Evolutionary conservation across 2,113 vertebrate species (phyloP), one percentile per base, ranked within the genome.

Genomic region (Ascaphus truei): DNA sequence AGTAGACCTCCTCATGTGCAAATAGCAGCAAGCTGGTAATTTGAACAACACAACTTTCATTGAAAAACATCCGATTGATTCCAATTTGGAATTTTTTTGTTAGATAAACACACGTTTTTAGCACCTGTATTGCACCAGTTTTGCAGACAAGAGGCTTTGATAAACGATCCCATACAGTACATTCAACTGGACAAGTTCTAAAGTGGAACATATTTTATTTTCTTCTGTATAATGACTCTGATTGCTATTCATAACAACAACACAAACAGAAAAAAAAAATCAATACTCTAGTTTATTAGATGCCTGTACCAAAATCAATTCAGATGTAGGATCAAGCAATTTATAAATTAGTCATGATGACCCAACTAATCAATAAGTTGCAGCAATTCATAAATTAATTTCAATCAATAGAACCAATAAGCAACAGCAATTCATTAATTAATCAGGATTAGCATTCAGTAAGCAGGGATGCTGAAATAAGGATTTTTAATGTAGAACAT

Each of bases 281-380:
- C 67, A 71, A 71, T 71, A 34, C 31, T 29, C 18, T 61, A 25
- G 26, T 58, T 71, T 71, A 71, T 71, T 61, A 71, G 43, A 71
- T 60, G 45, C 18, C 25, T 27, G 53, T 36, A 18, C 41, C 15
- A 34, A 71, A 51, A 71, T 71, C 67, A 71, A 71, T 71, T 51
- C 33, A 15, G 36, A 60, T 48, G 57, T 52, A 41, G 57, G 57
- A 71, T 71, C 67, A 71, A 71, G 56, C 25, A 51, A 61, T 71
- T 61, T 71, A 61, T 71, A 71, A 71, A 71, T 71, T 39, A 71
- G 29, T 71, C 67, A 71, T 61, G 56, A 71, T 71, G 67, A 41
- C 56, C 67, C 29, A 18, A 12, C 31, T n/a, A 53, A 71, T 71
- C 67, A 15, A 71, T 71, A 71, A 18, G 43, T 51, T 41, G 45